phyloP scores from a whole-genome alignment of 2,797 vertebrate species.

The Enteromius fasciolatus region DNA sequence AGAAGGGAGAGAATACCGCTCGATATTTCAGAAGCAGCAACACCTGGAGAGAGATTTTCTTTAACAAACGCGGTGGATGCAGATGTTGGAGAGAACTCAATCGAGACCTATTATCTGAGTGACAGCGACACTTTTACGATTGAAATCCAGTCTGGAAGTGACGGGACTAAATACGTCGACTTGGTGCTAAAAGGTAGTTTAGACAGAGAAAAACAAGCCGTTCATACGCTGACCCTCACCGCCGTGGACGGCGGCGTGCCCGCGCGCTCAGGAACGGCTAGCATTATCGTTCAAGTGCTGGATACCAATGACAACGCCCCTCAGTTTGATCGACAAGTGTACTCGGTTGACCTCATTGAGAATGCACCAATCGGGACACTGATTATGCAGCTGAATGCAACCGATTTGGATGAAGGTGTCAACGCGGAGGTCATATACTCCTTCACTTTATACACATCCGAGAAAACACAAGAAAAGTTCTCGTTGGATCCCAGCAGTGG shows the following conservation, averaged over 20 bases:
- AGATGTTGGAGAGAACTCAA: conserved; percentile 81
- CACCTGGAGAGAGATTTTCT: conserved; percentile 81
- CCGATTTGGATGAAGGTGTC: conserved; percentile 76
- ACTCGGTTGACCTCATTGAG: conserved; percentile 73
- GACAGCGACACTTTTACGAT: conserved; percentile 81
- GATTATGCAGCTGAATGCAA: conserved; percentile 78
- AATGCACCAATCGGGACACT: conserved; percentile 73
- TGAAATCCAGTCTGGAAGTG: conserved; percentile 78
- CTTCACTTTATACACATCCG: conserved; percentile 80
- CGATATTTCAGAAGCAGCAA: conserved; percentile 80
- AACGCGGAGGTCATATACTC: conserved; percentile 75
- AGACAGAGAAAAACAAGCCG: conserved; percentile 78
- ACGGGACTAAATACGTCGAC: conserved; percentile 82
- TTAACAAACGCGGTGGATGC: conserved; percentile 84
- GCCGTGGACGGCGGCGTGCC: conserved; percentile 81
- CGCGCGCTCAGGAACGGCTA: conserved; percentile 79
- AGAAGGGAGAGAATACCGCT: conserved; percentile 79
- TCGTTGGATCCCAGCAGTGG: conserved; percentile 77
- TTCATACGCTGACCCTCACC: conserved; percentile 78
- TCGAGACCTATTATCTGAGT: conserved; percentile 83
- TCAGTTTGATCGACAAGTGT: conserved; percentile 75
- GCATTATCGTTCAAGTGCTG: conserved; percentile 78
- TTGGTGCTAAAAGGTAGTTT: conserved; percentile 77
- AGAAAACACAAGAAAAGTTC: conserved; percentile 81
- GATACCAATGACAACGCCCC: conserved; percentile 86